phyloP scores from a whole-genome alignment of 1,140 invertebrate species.

The Muscidifurax raptorellus region DNA sequence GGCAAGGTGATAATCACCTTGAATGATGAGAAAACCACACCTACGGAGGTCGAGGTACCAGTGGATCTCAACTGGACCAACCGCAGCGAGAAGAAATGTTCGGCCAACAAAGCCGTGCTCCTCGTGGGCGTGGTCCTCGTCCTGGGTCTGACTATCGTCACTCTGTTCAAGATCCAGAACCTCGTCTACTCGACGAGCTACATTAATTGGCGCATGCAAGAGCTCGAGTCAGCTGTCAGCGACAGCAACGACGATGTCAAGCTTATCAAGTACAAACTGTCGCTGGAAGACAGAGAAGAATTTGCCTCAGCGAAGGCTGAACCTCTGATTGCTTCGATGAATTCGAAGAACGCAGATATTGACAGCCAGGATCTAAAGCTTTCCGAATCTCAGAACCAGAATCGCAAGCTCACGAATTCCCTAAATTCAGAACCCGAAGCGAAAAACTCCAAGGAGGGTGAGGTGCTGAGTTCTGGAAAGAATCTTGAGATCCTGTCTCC shows the following conservation, averaged over 20 bases:
- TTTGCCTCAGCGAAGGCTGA: conserved; percentile 22
- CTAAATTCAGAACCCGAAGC: neutral
- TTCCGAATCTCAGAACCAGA: conserved; percentile 39
- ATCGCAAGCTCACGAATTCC: conserved; percentile 30
- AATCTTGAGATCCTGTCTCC: neutral
- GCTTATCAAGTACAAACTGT: conserved; percentile 46
- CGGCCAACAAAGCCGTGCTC: conserved; percentile 30
- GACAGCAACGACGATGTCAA: conserved; percentile 49
- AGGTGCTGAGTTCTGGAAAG: conserved; percentile 8
- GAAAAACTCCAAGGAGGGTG: conserved; percentile 16
- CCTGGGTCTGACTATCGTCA: conserved; percentile 40
- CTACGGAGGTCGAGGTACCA: conserved; percentile 52
- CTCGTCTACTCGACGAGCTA: conserved; percentile 49
- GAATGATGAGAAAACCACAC: conserved; percentile 50
- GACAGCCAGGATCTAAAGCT: conserved; percentile 30
- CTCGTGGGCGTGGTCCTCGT: conserved; percentile 38
- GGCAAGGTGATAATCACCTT: conserved; percentile 55
- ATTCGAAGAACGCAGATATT: neutral
- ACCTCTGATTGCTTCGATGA: neutral
- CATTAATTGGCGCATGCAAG: conserved; percentile 49
- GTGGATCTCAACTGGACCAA: conserved; percentile 50
- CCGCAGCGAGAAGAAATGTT: conserved; percentile 30
- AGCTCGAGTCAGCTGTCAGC: conserved; percentile 43
- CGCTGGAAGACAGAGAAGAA: conserved; percentile 19
- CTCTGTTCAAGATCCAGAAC: conserved; percentile 50